Percentiles rank a stretch among this genome's conserved stretches.
phyloP scores from a whole-genome alignment of 2,888 invertebrate species.

The Eilema sororculum region DNA sequence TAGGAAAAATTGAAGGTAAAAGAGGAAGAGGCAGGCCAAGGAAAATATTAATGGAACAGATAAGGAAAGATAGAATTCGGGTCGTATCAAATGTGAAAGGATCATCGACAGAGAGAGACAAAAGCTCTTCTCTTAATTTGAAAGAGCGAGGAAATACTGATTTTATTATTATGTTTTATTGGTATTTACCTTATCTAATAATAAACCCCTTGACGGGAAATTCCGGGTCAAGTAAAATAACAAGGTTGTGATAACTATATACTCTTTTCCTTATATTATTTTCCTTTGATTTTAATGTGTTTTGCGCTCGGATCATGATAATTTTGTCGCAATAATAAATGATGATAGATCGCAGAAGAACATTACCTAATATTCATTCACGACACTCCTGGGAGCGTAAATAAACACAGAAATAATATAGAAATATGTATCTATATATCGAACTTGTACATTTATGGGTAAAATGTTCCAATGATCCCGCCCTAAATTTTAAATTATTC shows the following conservation, averaged over 20 bases:
- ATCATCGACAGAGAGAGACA: too few species aligned
- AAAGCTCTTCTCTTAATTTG: too few species aligned
- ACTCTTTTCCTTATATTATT: constrained; percentile 8
- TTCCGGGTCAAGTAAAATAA: constrained; percentile 18
- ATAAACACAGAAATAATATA: constrained; percentile 18
- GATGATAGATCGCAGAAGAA: neutral
- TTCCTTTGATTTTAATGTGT: constrained; percentile 21
- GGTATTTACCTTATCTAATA: neutral
- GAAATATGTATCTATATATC: neutral
- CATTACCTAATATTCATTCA: neutral
- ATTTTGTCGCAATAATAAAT: neutral
- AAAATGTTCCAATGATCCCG: constrained; percentile 19
- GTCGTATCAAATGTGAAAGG: too few species aligned
- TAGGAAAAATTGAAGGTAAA: too few species aligned
- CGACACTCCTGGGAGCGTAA: neutral
- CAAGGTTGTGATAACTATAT: neutral
- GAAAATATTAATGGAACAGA: too few species aligned
- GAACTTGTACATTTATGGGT: neutral
- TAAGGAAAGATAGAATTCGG: too few species aligned
- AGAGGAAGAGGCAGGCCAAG: too few species aligned
- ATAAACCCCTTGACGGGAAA: constrained; percentile 8
- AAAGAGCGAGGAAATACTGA: neutral
- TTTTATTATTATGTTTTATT: neutral
- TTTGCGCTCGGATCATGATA: neutral
- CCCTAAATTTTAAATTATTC: constrained; percentile 40